Evolutionary conservation across 1,140 invertebrate species (phyloP), one percentile per base, ranked within the genome.

Genomic region (Camponotus vicinus): DNA sequence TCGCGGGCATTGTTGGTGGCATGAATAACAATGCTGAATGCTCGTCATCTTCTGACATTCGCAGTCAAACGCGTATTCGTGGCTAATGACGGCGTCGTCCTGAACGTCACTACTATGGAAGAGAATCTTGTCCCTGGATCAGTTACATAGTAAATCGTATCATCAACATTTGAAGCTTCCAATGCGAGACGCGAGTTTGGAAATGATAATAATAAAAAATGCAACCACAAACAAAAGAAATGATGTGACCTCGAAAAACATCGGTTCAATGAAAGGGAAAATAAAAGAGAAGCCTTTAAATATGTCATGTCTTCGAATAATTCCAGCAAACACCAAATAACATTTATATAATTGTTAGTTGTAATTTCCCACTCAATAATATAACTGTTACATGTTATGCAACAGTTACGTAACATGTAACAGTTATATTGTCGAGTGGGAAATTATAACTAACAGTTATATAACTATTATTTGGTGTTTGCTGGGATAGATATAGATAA

Each of bases 31-130:
- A 89, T 88, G 40, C 80, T 70, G 86, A 91, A 89, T 91, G 84
- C 67, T 71, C 86, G 88, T 91, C 88, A 80, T 77, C 84, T 83
- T 86, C 87, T 92, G 69, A 89, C 79, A 86, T 70, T 70, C 76
- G 73, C 86, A 73, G 61, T 82, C 76, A 79, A 70, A 83, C 76
- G 86, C 70, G 82, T 63, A 86, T 61, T 76, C 52, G 76, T 21
- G 37, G 45, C 37, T 85, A 78, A 78, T 64, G 45, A 64, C 59
- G 27, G 52, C n/a, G 27, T 42, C 37, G 64, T n/a, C 11, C n/a
- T 42, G 15, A 52, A 34, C 21, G 21, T 9, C 21, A 6, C 45
- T n/a, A 13, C 34, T 7, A 32, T 49, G n/a, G 11, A 27, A 21
- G 40, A 49, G 21, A 18, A 70, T 52, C 21, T 61, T 61, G 40